Conservation (phyloP, 92 coral and sea anemone species). For the Palythoa grandiflora region DNA sequence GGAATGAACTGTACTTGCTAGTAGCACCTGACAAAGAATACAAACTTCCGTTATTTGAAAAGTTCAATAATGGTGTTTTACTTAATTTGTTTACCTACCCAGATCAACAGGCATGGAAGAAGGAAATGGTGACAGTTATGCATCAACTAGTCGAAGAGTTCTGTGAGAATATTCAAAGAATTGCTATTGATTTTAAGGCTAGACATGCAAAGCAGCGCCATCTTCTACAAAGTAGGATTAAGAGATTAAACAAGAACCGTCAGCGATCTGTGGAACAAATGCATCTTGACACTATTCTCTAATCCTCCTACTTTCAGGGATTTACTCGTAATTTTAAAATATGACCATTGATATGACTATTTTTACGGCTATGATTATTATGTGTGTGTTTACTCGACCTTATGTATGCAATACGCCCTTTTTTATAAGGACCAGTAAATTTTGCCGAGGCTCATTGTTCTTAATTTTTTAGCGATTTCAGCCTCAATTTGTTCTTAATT, state of each 20-base stretch:
- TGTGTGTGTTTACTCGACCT: too few species aligned
- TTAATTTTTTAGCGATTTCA: too few species aligned
- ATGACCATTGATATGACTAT: too few species aligned
- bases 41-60: neutral
- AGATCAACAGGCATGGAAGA: neutral
- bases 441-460: too few species aligned
- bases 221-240: neutral
- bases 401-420: too few species aligned
- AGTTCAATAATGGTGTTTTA: neutral
- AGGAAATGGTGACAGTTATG: constrained; percentile 5
- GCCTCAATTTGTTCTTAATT: too few species aligned
- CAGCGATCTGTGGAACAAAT: neutral
- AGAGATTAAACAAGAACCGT: neutral
- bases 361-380: too few species aligned
- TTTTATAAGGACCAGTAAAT: too few species aligned
- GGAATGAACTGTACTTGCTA: too few species aligned
- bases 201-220: constrained; percentile 17
- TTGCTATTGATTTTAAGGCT: constrained; percentile 7
- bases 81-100: neutral
- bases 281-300: neutral
- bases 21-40: neutral
- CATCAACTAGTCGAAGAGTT: constrained; percentile 13
- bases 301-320: too few species aligned
- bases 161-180: constrained; percentile 1
- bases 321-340: too few species aligned